Conservation (phyloP, 2,888 invertebrate genomes). For the Pseudanteris insignis region DNA sequence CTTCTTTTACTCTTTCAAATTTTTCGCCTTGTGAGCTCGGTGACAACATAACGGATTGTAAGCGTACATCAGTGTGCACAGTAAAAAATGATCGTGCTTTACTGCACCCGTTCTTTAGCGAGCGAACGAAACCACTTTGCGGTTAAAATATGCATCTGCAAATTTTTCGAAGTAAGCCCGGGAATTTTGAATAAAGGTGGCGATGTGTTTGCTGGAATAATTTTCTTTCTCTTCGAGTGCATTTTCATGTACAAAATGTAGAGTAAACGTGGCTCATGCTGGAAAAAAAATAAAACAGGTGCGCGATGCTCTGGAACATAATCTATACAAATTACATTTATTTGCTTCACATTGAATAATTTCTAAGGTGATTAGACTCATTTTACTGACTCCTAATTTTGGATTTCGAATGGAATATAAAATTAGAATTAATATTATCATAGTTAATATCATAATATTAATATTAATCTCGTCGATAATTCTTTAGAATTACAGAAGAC, state of each 20-base stretch:
- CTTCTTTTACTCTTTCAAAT: conserved; percentile 41
- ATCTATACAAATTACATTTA: conserved; percentile 32
- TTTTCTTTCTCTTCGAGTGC: conserved; percentile 41
- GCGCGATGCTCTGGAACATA: conserved; percentile 8
- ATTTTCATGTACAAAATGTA: conserved; percentile 41
- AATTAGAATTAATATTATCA: too few species aligned
- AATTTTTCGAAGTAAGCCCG: conserved; percentile 44
- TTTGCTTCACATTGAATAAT: conserved; percentile 1
- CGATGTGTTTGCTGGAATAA: conserved; percentile 26
- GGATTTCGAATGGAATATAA: too few species aligned
- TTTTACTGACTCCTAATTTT: too few species aligned
- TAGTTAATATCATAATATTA: too few species aligned
- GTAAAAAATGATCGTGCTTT: conserved; percentile 46
- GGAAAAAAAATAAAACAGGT: conserved; percentile 26
- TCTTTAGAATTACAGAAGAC: too few species aligned
- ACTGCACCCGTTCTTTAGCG: conserved; percentile 35
- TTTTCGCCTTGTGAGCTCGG: conserved; percentile 39
- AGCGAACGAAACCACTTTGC: conserved; percentile 47
- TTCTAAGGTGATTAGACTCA: too few species aligned
- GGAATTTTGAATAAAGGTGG: conserved; percentile 40
- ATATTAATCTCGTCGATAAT: too few species aligned
- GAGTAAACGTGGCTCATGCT: conserved; percentile 37
- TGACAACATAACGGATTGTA: conserved; percentile 41
- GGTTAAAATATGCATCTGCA: conserved; percentile 47
- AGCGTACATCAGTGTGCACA: conserved; percentile 38